Percentiles rank a stretch among this genome's conserved stretches.
phyloP scores from a whole-genome alignment of 2,888 invertebrate species.

The Platypus cylindrus region DNA sequence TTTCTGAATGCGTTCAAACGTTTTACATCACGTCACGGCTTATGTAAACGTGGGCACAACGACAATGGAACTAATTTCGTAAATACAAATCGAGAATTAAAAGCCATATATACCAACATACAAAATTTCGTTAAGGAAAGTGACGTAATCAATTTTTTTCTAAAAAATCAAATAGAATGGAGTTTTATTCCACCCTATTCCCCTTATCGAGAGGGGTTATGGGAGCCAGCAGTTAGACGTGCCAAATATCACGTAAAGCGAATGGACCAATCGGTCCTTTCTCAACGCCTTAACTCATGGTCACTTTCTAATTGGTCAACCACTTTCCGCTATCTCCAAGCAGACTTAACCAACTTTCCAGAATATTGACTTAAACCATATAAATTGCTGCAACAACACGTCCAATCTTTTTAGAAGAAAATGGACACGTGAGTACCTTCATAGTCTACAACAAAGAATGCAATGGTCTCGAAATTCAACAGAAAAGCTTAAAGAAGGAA shows the following conservation, averaged over 20 bases:
- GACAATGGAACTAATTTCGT: constrained; percentile 14
- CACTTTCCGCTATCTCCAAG: no score
- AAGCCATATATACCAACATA: constrained; percentile 1
- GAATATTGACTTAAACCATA: no score
- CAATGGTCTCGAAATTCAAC: constrained; percentile 8
- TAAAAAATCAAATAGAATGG: constrained; percentile 5
- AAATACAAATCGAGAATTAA: no score
- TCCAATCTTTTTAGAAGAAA: no score
- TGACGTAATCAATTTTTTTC: constrained; percentile 3
- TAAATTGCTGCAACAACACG: no score
- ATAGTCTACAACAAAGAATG: constrained; percentile 4
- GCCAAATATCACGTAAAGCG: constrained; percentile 6
- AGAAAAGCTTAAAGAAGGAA: constrained; percentile 7
- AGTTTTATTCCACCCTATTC: constrained; percentile 7
- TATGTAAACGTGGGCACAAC: constrained; percentile 7
- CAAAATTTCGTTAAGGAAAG: constrained; percentile 5
- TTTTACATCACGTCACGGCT: constrained; percentile 12
- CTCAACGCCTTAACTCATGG: no score
- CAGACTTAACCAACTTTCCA: not conserved
- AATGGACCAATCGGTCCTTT: no score
- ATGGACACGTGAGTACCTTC: not conserved
- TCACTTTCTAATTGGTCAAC: no score
- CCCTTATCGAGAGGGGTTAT: constrained; percentile 3
- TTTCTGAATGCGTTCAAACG: constrained; percentile 12
- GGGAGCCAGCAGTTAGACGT: constrained; percentile 3